Evolutionary conservation across 2,797 vertebrate genomes (phyloP), one percentile per base, ranked within the genome.

Genomic region (Rhynchonycteris naso): DNA sequence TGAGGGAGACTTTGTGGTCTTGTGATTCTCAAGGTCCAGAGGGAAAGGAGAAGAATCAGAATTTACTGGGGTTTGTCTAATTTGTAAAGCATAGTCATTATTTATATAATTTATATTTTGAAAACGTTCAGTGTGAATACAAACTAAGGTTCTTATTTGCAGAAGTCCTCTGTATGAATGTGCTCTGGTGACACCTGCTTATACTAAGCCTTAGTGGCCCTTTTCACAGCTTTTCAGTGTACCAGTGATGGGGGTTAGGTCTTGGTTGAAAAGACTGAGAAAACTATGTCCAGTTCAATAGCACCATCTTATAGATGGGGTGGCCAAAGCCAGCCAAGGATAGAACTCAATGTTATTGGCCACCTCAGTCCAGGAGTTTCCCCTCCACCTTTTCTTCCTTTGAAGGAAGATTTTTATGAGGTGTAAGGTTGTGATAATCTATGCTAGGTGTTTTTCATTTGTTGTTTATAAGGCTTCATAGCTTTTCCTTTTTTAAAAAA

Each of bases 121-220:
- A 52, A 83, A 50, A 19, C 58, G 52, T 35, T 69, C 18, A 4
- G 11, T 65, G 5, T 71, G 30, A 54, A 75, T 72, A 50, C 33
- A 50, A 38, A 56, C 19, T 50, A 28, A 50, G n/a, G 6, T n/a
- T 76, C 84, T 52, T n/a, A 16, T 69, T 33, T 10, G 59, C 52
- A 68, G 33, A 30, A 72, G 43, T 22, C 19, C 38, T 71, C 69
- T 71, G 4, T n/a, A 22, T 8, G 18, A 66, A 69, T 0, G 3
- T 0, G 1, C 30, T 63, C 38, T 14, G 50, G 68, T 12, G 22
- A 50, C 18, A 38, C 24, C 21, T 61, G 61, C 59, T 72, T 22
- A 54, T 0, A 1, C 3, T 43, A n/a, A 61, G n/a, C 30, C 58
- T 61, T 22, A 33, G 13, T 2, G n/a, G 16, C 1, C 10, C 56